Base-by-base conservation (phyloP, 2,888 invertebrate genomes). In the Pteria penguin region DNA sequence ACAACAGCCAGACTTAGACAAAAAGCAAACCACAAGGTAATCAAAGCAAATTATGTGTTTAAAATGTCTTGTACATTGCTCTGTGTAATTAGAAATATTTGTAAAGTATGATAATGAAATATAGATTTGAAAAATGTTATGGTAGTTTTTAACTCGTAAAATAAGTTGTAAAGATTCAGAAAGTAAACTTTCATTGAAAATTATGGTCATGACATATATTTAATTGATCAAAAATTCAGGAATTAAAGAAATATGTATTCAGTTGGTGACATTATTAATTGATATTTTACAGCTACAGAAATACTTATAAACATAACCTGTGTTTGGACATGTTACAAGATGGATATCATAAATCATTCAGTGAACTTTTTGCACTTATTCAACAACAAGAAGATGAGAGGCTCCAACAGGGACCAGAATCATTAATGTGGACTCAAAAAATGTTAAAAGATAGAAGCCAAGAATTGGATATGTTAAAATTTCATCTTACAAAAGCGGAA, bases 281-380 rank as follows among this genome's bases (percentile, higher is more conserved):
- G 45, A 62, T 57, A 26, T 72, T 55, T 77, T 80, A 52, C 81
- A 90, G 90, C 58, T 91, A 88, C 81, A 84, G 91, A 54, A 89
- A 91, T 75, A 82, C 90, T 31, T 92, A 89, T 82, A 90, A 90
- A 79, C 91, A 92, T 83, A 91, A 87, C 55, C 83, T 92, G 32
- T 92, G 91, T 79, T 82, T 91, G 74, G 91, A 91, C 69, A 91
- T 92, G 89, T 82, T 92, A 73, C 86, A 88, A 76, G 89, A 88
- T 52, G 92, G 92, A 27, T 92, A 83, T 78, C 92, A 92, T 82
- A 80, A 87, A 77, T 89, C 91, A 52, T 92, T 91, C 78, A 84
- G 89, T 81, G 91, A 91, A 81, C 83, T 92, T 57, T 90, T 90
- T 84, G 87, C 88, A 58, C 85, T 92, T 31, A 89, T 92, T 45